Evolutionary conservation across 2,113 vertebrate species (phyloP).

Genomic region (Acinonyx jubatus): DNA sequence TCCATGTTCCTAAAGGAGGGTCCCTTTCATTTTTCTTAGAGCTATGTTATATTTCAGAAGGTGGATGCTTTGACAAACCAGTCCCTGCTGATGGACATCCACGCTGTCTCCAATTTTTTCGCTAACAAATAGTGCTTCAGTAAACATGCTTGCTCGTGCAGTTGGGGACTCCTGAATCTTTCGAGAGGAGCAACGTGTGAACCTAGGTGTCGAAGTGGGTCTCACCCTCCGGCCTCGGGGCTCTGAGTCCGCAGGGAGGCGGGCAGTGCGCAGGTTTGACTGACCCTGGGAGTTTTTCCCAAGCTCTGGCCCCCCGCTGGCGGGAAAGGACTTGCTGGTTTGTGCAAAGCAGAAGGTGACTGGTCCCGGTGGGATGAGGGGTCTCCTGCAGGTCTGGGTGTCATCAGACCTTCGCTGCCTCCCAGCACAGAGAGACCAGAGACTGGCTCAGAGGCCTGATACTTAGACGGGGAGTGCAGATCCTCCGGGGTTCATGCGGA

Average conservation of each 20-base stretch:
- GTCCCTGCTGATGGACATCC: rapidly evolving
- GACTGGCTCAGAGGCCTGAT: background rate
- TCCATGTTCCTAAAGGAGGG: rapidly evolving
- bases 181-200: background rate
- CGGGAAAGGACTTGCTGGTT: background rate
- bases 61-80: rapidly evolving
- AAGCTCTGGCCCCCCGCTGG: background rate
- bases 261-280: background rate
- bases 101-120: rapidly evolving
- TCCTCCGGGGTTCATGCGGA: no score
- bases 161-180: background rate
- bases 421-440: background rate
- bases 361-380: no score
- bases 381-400: background rate
- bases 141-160: no score
- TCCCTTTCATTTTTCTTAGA: no score
- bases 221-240: background rate
- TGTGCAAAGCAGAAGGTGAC: background rate
- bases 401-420: background rate
- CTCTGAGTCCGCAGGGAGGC: background rate
- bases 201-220: no score
- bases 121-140: background rate
- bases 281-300: no score
- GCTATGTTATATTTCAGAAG: background rate
- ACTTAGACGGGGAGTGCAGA: rapidly evolving